phyloP scores from a whole-genome alignment of 2,888 invertebrate genomes.

The Sericinus montela region DNA sequence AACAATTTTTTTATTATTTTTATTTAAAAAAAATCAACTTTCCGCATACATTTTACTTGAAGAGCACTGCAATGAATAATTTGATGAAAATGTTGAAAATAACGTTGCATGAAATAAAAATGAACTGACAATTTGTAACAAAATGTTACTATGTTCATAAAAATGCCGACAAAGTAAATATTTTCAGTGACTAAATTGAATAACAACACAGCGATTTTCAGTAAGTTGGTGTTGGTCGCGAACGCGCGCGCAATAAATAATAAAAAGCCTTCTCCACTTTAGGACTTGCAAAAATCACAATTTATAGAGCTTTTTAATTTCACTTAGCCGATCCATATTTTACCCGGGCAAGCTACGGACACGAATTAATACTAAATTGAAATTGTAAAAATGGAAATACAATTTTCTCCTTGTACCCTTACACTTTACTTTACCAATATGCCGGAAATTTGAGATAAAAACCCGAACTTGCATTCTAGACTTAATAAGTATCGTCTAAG shows the following conservation, averaged over 20 bases:
- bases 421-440: conserved; percentile 57
- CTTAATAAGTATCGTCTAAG: no score
- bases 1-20: no score
- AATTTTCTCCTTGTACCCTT: conserved; percentile 70
- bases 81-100: not conserved
- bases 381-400: conserved; percentile 80
- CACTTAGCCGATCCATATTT: conserved; percentile 80
- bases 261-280: conserved; percentile 79
- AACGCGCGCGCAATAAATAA: conserved; percentile 71
- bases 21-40: no score
- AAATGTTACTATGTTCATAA: conserved; percentile 1
- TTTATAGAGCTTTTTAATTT: conserved; percentile 80
- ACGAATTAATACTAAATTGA: conserved; percentile 79
- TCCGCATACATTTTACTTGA: no score
- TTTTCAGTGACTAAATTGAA: conserved; percentile 72
- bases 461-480: no score
- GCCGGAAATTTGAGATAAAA: conserved; percentile 65
- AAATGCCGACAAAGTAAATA: conserved; percentile 46
- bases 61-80: no score
- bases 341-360: conserved; percentile 70
- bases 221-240: conserved; percentile 66
- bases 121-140: no score
- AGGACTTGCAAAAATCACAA: conserved; percentile 80
- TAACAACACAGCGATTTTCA: conserved; percentile 72
- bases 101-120: no score